Evolutionary conservation across 2,888 invertebrate genomes (phyloP).

Genomic region (Hermaeophaga mercurialis): DNA sequence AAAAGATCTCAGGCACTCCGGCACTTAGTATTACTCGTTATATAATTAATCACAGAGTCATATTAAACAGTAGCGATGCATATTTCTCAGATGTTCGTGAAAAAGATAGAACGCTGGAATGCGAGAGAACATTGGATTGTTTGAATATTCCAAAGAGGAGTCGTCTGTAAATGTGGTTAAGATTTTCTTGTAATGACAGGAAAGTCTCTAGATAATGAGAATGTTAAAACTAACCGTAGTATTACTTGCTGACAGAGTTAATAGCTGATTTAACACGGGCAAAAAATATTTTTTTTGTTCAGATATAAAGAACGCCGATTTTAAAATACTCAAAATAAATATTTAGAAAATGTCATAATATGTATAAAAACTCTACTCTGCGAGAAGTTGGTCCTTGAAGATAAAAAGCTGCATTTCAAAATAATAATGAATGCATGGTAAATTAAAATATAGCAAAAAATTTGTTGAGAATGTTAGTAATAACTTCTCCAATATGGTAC

Average conservation of each 20-base stretch:
- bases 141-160: constrained; percentile 36
- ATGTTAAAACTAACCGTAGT: background rate
- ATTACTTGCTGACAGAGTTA: background rate
- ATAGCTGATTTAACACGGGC: background rate
- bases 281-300: no score
- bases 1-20: constrained; percentile 32
- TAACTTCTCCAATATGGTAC: no score
- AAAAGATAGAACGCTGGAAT: constrained; percentile 39
- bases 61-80: constrained; percentile 51
- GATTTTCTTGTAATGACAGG: constrained; percentile 1
- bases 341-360: no score
- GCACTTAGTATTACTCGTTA: constrained; percentile 49
- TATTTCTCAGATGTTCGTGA: constrained; percentile 41
- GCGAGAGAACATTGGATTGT: constrained; percentile 38
- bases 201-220: constrained; percentile 1
- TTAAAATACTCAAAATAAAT: no score
- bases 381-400: no score
- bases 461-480: no score
- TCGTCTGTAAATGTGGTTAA: background rate
- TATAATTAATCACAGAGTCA: constrained; percentile 50
- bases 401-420: no score
- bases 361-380: no score
- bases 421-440: no score
- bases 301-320: no score
- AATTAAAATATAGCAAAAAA: no score